These are phyloP conservation scores for Steinernema scapterisci DNA, from an alignment of 2,888 invertebrate genomes.

Conservation along the genomic window DNA sequence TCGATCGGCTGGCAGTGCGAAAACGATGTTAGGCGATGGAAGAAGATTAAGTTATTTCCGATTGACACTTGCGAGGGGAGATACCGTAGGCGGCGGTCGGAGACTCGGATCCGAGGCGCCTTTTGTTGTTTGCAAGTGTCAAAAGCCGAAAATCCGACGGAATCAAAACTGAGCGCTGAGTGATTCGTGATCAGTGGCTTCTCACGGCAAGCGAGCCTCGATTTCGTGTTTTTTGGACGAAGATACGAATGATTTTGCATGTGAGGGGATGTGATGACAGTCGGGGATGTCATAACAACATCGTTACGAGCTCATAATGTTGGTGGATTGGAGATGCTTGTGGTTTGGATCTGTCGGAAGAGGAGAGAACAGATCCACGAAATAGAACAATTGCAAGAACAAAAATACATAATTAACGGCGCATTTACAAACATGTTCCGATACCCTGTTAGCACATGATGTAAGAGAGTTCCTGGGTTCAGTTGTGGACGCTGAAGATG, in stretches of 20 bases:
- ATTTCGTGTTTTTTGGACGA: not conserved
- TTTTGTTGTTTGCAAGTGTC: not conserved
- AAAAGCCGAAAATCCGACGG: not conserved
- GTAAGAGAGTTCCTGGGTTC: not conserved
- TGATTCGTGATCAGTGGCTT: not conserved
- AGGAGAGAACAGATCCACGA: not conserved
- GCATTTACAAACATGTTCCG: constrained; percentile 23
- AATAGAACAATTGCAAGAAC: too few relatives aligned
- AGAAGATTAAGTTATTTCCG: not conserved
- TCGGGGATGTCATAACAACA: too few relatives aligned
- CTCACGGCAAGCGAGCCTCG: not conserved
- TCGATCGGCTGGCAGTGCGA: constrained; percentile 26
- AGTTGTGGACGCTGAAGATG: constrained; percentile 22
- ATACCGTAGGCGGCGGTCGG: constrained; percentile 13
- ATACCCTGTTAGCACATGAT: not conserved
- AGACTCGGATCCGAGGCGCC: not conserved
- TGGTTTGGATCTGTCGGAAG: not conserved
- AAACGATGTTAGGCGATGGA: constrained; percentile 21
- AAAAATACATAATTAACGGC: not conserved
- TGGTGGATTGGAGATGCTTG: not conserved
- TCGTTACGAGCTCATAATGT: too few relatives aligned
- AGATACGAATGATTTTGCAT: not conserved
- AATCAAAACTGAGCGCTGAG: not conserved
- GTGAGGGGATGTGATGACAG: too few relatives aligned
- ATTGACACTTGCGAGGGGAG: constrained; percentile 20